phyloP scores from a whole-genome alignment of 2,888 invertebrate genomes.

The Agrilus biguttatus region DNA sequence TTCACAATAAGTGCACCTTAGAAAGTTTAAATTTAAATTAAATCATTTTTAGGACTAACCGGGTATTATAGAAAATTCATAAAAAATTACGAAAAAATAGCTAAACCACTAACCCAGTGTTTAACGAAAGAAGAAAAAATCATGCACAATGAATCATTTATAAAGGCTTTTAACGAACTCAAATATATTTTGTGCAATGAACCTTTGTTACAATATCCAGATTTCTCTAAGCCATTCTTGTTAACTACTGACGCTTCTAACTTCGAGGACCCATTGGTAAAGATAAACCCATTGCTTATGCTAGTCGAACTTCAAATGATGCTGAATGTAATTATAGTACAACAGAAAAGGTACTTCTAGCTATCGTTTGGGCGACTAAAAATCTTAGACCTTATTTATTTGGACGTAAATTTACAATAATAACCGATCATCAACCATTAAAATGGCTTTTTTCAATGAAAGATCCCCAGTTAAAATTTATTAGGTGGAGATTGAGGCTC shows the following conservation, averaged over 20 bases:
- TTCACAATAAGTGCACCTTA: too few relatives aligned
- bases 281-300: conserved; percentile 7
- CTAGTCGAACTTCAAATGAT: conserved; percentile 4
- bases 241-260: too few relatives aligned
- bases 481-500: conserved; percentile 10
- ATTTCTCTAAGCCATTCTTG: too few relatives aligned
- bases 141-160: too few relatives aligned
- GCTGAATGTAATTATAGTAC: conserved; percentile 7
- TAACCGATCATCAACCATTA: conserved; percentile 14
- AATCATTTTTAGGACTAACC: conserved; percentile 3
- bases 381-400: conserved; percentile 7
- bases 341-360: conserved; percentile 7
- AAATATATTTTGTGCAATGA: too few relatives aligned
- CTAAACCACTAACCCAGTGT: conserved; percentile 3
- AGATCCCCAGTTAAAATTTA: conserved; percentile 9
- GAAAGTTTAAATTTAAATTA: too few relatives aligned
- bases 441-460: conserved; percentile 8
- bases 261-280: background rate
- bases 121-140: background rate
- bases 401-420: conserved; percentile 10
- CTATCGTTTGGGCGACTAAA: conserved; percentile 6
- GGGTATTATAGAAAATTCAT: conserved; percentile 4
- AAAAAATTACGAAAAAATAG: conserved; percentile 2
- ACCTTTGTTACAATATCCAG: too few relatives aligned
- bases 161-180: too few relatives aligned